Base-by-base conservation (phyloP, 2,797 vertebrate genomes). In the Silurus lanzhouensis region DNA sequence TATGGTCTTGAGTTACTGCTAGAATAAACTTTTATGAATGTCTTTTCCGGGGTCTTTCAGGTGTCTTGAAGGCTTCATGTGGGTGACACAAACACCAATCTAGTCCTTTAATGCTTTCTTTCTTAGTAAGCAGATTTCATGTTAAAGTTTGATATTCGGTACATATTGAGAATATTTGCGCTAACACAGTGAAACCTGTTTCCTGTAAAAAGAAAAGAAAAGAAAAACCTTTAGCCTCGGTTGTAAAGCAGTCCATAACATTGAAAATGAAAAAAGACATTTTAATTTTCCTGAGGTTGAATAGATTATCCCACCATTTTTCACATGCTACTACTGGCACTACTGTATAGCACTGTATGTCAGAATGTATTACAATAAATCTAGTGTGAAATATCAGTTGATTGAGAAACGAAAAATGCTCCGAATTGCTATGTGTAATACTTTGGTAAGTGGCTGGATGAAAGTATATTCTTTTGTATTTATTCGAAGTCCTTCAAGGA, bases 161-260 rank as follows among this genome's bases (percentile, higher is more conserved):
- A 55, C 2, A 20, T 25, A 55, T 22, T 25, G n/a, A n/a, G 22
- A 71, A 48, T 72, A 48, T 48, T 72, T 48, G 25, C 75, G 6
- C 27, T 60, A 77, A 17, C 20, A 20, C 10, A 20, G 46, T 67
- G 10, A 67, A 79, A 63, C 38, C 48, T 7, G 6, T 52, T 52
- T 52, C 10, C 0, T 52, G 10, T 52, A 3, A 10, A 52, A 52
- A 52, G 10, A 52, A 52, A 52, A 52, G 48, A 52, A 63, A 0
- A 3, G 22, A 61, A 48, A 78, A 57, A 38, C 17, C 9, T 25
- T 75, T 55, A 78, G 57, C 31, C 78, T 46, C 46, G 58, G 52
- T 58, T 52, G 71, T 81, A 75, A 70, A 76, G 64, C 66, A 66
- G 27, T 57, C 61, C 58, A 15, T 55, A 68, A 81, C n/a, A 61